Evolutionary conservation across 2,888 invertebrate species (phyloP).

Genomic region (Agrilus mali): DNA sequence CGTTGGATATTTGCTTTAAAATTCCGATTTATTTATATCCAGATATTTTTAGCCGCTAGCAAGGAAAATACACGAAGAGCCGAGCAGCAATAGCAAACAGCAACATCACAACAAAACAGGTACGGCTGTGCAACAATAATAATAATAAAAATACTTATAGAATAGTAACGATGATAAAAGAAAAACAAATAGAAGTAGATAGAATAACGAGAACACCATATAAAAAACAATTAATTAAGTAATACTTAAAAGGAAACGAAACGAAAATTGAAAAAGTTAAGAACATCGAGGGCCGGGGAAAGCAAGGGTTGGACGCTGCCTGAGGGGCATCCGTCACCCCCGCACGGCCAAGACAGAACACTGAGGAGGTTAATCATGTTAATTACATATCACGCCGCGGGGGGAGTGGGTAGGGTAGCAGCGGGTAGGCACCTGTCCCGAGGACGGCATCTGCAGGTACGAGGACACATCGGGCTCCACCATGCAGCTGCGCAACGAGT

Average conservation of each 20-base stretch:
- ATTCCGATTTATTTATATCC: conserved; percentile 29
- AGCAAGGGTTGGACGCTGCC: conserved; percentile 15
- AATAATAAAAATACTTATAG: conserved; percentile 10
- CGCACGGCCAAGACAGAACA: conserved; percentile 29
- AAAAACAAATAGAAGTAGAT: conserved; percentile 3
- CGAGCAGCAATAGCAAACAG: conserved; percentile 23
- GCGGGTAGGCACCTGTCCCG: conserved; percentile 72
- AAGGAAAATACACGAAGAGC: conserved; percentile 21
- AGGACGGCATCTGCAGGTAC: conserved; percentile 88
- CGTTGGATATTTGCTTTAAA: conserved; percentile 23
- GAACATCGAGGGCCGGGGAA: conserved; percentile 28
- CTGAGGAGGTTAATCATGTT: conserved; percentile 39
- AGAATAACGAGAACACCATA: neutral
- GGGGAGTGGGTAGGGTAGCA: conserved; percentile 43
- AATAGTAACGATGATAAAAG: conserved; percentile 13
- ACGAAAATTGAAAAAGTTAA: conserved; percentile 7
- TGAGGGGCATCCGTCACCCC: conserved; percentile 17
- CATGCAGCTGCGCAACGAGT: conserved; percentile 88
- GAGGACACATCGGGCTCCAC: conserved; percentile 91
- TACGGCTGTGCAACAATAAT: conserved; percentile 24
- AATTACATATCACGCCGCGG: conserved; percentile 39
- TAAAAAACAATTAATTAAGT: conserved; percentile 6
- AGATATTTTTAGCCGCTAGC: conserved; percentile 32
- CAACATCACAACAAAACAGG: conserved; percentile 28
- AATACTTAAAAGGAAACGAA: conserved; percentile 16